A percentile compares a stretch with the other conserved stretches of the same genome.
Conservation (phyloP, 53 echinoderm and acorn worm genomes). For the Apostichopus leukothele region DNA sequence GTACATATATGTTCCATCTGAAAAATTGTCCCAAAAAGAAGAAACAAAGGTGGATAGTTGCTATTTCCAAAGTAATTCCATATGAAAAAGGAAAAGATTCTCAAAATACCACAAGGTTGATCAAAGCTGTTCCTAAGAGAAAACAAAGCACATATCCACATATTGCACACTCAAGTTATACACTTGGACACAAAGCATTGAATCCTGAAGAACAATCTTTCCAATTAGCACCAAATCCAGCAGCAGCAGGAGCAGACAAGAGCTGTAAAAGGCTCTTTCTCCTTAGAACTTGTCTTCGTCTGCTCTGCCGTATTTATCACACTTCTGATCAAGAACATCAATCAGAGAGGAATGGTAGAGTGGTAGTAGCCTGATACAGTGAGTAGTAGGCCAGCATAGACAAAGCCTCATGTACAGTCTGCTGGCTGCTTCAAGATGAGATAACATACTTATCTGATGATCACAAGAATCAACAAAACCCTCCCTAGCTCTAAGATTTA, state of each 20-base stretch:
- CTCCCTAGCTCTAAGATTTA: slow-evolving; percentile 3
- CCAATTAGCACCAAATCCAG: background rate
- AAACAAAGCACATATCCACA: background rate
- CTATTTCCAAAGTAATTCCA: background rate
- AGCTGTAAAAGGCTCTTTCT: slow-evolving; percentile 33
- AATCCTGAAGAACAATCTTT: background rate
- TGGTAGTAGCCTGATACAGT: background rate
- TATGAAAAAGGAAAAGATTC: background rate
- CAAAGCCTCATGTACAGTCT: background rate
- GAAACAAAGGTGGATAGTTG: too few species aligned
- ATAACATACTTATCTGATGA: slow-evolving; percentile 32
- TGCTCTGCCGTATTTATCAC: slow-evolving; percentile 5
- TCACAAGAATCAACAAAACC: slow-evolving; percentile 29
- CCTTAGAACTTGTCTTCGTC: too few species aligned
- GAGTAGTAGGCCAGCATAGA: slow-evolving; percentile 1
- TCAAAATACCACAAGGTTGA: background rate
- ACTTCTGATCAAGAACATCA: slow-evolving; percentile 12
- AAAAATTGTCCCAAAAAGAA: background rate
- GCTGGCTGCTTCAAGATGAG: background rate
- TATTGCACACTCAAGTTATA: slow-evolving; percentile 4
- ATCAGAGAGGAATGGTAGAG: background rate
- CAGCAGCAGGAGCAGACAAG: slow-evolving; percentile 1
- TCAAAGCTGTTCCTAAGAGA: background rate
- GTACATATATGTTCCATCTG: background rate
- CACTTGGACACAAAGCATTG: background rate